Conservation (phyloP, 1,140 invertebrate species). For the Hyposmocoma kahamanoa region DNA sequence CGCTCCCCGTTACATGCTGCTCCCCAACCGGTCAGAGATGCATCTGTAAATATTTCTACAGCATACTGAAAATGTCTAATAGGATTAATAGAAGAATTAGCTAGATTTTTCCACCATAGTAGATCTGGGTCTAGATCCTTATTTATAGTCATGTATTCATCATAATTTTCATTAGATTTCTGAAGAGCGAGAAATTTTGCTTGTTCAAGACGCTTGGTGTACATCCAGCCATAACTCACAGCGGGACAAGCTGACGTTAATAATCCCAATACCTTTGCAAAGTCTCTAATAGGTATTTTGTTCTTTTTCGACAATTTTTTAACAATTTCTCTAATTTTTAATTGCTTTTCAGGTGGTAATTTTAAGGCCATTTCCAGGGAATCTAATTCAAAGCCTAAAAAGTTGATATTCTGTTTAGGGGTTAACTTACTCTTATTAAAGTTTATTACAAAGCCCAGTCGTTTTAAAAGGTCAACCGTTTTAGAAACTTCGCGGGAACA, state of each 20-base stretch:
- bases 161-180: conserved; percentile 8
- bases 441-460: conserved; percentile 9
- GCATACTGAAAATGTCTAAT: conserved; percentile 10
- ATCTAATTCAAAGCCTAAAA: conserved; percentile 7
- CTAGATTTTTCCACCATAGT: conserved; percentile 29
- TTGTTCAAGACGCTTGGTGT: conserved; percentile 22
- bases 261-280: conserved; percentile 23
- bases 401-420: conserved; percentile 1
- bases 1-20: conserved; percentile 15
- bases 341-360: conserved; percentile 2
- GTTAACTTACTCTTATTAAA: conserved; percentile 4
- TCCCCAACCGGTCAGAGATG: conserved; percentile 33
- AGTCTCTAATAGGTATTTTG: conserved; percentile 26
- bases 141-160: conserved; percentile 7
- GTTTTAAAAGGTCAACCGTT: not conserved
- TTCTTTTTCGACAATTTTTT: conserved; percentile 2
- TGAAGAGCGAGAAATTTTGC: conserved; percentile 13
- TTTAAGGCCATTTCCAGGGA: not conserved
- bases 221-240: conserved; percentile 20
- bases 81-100: conserved; percentile 13
- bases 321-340: not conserved
- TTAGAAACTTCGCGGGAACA: not conserved
- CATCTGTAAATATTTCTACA: conserved; percentile 30
- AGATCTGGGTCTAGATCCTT: conserved; percentile 14
- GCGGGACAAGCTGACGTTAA: conserved; percentile 23